A percentile compares a stretch with the other conserved stretches of the same genome.
These are phyloP conservation scores for Gila robusta DNA, from an alignment of 2,797 vertebrate species.

Conservation along the genomic window DNA sequence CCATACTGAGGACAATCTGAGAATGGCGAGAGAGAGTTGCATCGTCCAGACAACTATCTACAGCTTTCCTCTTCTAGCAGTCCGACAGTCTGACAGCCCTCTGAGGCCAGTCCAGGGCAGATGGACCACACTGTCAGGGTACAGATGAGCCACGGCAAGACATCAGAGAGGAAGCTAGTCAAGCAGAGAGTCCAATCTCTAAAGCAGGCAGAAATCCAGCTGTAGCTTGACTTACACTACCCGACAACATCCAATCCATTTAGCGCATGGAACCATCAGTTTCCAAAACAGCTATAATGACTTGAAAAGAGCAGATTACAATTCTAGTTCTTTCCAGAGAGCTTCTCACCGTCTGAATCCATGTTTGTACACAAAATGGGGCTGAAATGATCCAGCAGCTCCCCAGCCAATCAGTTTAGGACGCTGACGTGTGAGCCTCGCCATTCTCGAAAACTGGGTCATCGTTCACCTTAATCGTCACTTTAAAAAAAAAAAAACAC, in stretches of 20 bases:
- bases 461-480: constrained; percentile 57
- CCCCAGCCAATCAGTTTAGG: constrained; percentile 62
- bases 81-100: constrained; percentile 50
- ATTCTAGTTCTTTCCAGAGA: constrained; percentile 36
- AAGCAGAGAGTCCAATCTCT: constrained; percentile 51
- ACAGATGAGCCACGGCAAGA: constrained; percentile 53
- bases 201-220: constrained; percentile 59
- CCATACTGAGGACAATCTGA: constrained; percentile 13
- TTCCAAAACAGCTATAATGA: constrained; percentile 47
- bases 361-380: constrained; percentile 61
- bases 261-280: constrained; percentile 42
- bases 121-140: constrained; percentile 59
- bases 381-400: constrained; percentile 66
- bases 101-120: constrained; percentile 61
- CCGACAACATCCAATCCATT: constrained; percentile 47
- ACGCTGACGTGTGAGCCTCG: constrained; percentile 65
- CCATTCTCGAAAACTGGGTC: constrained; percentile 65
- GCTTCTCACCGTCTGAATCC: constrained; percentile 51
- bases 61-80: constrained; percentile 41
- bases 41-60: constrained; percentile 20
- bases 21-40: constrained; percentile 9
- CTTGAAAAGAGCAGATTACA: constrained; percentile 47
- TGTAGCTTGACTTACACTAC: constrained; percentile 43
- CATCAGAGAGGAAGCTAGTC: constrained; percentile 54
- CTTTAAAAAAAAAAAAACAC: constrained; percentile 59